A percentile compares a stretch with the other conserved stretches of the same genome.
These are phyloP conservation scores for Drosophila colorata DNA, from an alignment of 2,888 invertebrate species.

Conservation along the genomic window DNA sequence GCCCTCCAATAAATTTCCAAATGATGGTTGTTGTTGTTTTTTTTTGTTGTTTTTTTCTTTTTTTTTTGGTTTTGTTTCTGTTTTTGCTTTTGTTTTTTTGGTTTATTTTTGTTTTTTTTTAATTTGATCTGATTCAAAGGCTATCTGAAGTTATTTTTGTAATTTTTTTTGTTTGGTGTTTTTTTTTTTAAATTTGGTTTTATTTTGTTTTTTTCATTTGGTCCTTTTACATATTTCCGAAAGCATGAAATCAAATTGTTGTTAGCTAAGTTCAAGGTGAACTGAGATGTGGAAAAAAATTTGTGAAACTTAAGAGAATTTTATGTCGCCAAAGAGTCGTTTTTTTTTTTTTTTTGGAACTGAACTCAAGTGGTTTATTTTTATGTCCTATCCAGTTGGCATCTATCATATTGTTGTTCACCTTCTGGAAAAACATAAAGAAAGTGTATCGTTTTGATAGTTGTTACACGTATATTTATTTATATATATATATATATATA, in stretches of 20 bases:
- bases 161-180: not conserved
- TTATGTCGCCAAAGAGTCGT: no score
- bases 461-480: no score
- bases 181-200: not conserved
- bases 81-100: conserved; percentile 7
- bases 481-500: no score
- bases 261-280: not conserved
- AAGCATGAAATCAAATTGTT: conserved; percentile 2
- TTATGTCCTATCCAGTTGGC: no score
- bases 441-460: no score
- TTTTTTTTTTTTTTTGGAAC: no score
- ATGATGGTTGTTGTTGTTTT: conserved; percentile 7
- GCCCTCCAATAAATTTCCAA: conserved; percentile 16
- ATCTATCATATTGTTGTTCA: no score
- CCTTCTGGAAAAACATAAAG: no score
- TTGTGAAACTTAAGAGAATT: no score
- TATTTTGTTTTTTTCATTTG: not conserved
- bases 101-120: not conserved
- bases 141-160: not conserved
- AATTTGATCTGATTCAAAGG: not conserved
- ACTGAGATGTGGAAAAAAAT: not conserved
- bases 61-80: conserved; percentile 1
- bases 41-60: conserved; percentile 14
- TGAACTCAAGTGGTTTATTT: no score
- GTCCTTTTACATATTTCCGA: conserved; percentile 23